Evolutionary conservation across 2,888 invertebrate species (phyloP).

Genomic region (Cataglyphis livida): DNA sequence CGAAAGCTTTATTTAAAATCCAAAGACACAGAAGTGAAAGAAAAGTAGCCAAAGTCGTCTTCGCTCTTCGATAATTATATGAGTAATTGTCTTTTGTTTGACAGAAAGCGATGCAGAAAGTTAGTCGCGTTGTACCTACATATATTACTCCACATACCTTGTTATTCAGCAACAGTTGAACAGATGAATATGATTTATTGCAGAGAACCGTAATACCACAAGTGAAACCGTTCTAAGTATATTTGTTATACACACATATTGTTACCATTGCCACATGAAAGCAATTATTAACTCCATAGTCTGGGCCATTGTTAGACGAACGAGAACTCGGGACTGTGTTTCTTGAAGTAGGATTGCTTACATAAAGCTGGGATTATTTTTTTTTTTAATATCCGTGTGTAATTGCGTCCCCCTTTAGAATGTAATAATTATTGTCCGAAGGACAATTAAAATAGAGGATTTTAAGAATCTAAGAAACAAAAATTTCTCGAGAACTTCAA

Average conservation of each 20-base stretch:
- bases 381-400: constrained; percentile 18
- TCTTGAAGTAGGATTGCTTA: constrained; percentile 71
- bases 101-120: constrained; percentile 50
- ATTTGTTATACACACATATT: constrained; percentile 80
- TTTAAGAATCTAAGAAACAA: background rate
- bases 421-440: constrained; percentile 10
- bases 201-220: constrained; percentile 76
- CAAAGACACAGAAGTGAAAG: background rate
- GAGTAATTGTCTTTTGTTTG: constrained; percentile 51
- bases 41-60: background rate
- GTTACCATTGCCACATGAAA: constrained; percentile 78
- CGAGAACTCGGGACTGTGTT: constrained; percentile 73
- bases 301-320: constrained; percentile 77
- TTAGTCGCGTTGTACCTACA: constrained; percentile 48
- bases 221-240: constrained; percentile 78
- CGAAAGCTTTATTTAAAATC: constrained; percentile 7
- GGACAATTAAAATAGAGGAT: background rate
- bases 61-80: constrained; percentile 44
- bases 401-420: background rate
- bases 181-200: constrained; percentile 75
- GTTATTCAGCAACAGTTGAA: constrained; percentile 76
- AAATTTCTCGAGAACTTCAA: background rate
- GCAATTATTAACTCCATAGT: constrained; percentile 79
- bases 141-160: constrained; percentile 67
- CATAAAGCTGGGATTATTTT: constrained; percentile 28